Evolutionary conservation across 2,113 vertebrate species (phyloP), one percentile per base, ranked within the genome.

Genomic region (Silurus asotus): DNA sequence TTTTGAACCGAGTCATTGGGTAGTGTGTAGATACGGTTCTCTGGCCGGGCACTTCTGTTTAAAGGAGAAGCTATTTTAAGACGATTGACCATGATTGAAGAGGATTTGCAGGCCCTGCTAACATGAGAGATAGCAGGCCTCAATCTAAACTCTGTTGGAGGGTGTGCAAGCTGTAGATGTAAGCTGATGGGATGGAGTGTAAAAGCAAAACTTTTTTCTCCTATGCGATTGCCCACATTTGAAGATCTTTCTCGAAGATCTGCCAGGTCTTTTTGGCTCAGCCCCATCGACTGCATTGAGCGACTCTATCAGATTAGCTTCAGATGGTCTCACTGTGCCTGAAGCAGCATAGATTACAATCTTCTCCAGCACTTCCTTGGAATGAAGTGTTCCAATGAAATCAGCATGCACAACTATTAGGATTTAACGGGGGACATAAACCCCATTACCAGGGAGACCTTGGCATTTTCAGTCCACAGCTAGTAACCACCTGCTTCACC

Each of bases 371-470:
- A 84, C 88, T 90, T 91, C 84, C 87, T 87, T 86, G 89, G 84
- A 87, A 89, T 81, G 84, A 90, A 88, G 88, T 84, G 87, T 37
- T 56, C 90, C 90, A 92, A 92, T 92, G 88, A 92, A 90, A 88
- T 88, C 84, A 85, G 82, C 77, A 78, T 74, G 65, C 80, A 65
- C 78, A 82, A 83, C 89, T 89, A 89, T 92, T 90, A 90, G 89
- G 89, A 90, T 89, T 91, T 90, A 89, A 85, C 90, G 5, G 81
- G 48, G 55, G 76, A 87, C 83, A 86, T 86, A 86, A 80, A 77
- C 58, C 81, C 80, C 53, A 88, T 89, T 88, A 85, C 86, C 90
- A 82, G 20, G 74, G 65, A 84, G 82, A 79, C 84, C 11, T 45
- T 81, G 89, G 89, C 88, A 87, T 91, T 92, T 90, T 84, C 87